Conservation (phyloP, 2,797 vertebrate species). For the Bradypodion pumilum region DNA sequence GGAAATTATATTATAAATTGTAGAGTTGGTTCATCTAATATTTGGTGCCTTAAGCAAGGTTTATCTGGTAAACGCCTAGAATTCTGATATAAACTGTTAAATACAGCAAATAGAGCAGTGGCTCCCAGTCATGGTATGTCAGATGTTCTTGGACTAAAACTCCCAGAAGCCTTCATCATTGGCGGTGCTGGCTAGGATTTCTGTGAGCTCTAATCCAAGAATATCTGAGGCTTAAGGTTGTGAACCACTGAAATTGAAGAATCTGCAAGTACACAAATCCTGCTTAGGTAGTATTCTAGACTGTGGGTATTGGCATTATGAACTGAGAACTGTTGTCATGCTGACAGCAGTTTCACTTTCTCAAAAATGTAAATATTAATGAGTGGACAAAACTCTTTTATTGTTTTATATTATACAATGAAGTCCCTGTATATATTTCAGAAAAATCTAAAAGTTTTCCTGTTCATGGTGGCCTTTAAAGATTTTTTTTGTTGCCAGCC, state of each 20-base stretch:
- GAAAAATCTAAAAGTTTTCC: conserved; percentile 38
- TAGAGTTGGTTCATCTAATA: not conserved
- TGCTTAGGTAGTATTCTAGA: not conserved
- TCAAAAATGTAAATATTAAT: not conserved
- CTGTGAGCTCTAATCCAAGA: no score
- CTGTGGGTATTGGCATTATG: not conserved
- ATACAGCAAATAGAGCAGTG: not conserved
- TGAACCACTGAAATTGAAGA: no score
- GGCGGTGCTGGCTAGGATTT: no score
- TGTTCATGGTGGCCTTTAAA: no score
- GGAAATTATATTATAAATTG: no score
- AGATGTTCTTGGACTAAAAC: no score
- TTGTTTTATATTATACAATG: not conserved
- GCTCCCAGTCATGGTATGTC: no score
- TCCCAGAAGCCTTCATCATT: no score
- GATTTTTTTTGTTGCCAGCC: no score
- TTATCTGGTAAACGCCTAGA: not conserved
- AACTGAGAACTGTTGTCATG: no score
- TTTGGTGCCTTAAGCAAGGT: not conserved
- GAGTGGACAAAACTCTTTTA: not conserved
- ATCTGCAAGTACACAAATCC: not conserved
- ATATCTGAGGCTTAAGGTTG: no score
- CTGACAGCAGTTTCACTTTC: not conserved
- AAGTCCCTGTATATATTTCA: not conserved
- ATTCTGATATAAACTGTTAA: not conserved